These are phyloP conservation scores for Eulemur mongoz DNA, from an alignment of 2,797 vertebrate genomes.

Conservation along the genomic window DNA sequence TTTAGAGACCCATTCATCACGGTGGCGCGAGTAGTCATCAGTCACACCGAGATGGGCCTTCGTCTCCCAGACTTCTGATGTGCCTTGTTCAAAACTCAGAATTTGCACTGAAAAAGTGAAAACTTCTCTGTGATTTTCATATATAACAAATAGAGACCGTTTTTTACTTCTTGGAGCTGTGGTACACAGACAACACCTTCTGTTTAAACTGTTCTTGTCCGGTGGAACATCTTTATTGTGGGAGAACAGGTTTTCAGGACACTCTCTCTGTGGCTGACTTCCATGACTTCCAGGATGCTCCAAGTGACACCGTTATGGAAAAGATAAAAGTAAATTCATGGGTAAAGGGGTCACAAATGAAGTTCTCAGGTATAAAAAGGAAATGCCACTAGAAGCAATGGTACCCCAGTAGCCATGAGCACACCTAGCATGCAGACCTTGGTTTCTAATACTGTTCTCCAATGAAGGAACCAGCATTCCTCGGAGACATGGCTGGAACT, in stretches of 20 bases:
- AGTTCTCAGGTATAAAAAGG: neutral
- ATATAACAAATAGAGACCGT: neutral
- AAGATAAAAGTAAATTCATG: neutral
- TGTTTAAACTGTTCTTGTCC: neutral
- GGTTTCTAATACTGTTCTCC: neutral
- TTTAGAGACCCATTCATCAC: conserved; percentile 73
- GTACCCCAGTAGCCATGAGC: neutral
- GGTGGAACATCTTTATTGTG: neutral
- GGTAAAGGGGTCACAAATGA: neutral
- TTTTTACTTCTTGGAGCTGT: neutral
- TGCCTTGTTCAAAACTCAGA: conserved; percentile 15
- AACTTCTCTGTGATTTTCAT: neutral
- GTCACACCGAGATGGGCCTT: conserved; percentile 31
- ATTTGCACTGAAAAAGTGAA: neutral
- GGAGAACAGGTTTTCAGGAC: neutral
- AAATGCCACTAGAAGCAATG: neutral
- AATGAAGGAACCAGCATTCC: neutral
- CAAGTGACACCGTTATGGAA: neutral
- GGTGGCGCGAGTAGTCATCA: conserved; percentile 10
- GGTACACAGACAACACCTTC: neutral
- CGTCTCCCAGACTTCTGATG: neutral
- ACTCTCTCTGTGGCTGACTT: neutral
- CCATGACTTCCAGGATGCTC: neutral
- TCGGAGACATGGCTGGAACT: neutral
- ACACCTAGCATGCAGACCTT: neutral